These are phyloP conservation scores for Apus apus DNA, from an alignment of 2,113 vertebrate species.

Conservation along the genomic window DNA sequence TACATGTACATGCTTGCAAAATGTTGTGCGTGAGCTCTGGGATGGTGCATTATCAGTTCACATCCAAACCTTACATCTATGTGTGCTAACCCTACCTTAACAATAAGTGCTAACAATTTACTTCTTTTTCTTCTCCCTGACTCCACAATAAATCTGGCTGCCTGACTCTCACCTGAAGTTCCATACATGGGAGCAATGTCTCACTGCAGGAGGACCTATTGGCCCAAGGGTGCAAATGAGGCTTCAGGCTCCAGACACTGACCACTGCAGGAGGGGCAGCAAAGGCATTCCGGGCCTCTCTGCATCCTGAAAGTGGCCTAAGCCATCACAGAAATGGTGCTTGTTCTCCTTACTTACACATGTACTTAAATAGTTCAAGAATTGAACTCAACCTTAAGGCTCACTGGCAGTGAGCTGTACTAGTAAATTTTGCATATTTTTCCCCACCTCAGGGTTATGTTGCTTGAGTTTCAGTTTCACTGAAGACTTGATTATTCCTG, in stretches of 20 bases:
- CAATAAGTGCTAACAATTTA: neutral
- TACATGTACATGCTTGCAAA: neutral
- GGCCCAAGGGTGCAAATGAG: rapidly evolving
- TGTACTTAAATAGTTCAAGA: rapidly evolving
- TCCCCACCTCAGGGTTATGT: neutral
- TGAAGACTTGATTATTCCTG: neutral
- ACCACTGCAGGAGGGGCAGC: rapidly evolving
- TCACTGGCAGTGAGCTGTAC: neutral
- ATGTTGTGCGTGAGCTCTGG: neutral
- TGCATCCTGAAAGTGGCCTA: neutral
- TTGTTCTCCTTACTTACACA: neutral
- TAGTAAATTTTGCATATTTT: neutral
- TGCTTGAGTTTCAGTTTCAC: neutral
- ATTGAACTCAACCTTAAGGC: neutral
- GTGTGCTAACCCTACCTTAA: neutral
- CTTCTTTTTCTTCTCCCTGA: neutral
- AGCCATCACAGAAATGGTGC: neutral
- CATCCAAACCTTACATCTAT: neutral
- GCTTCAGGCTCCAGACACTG: neutral
- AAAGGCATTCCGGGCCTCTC: neutral
- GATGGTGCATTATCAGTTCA: neutral
- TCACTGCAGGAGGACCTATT: neutral
- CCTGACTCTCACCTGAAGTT: neutral
- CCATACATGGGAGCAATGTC: rapidly evolving
- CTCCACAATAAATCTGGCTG: neutral